phyloP scores from a whole-genome alignment of 2,888 invertebrate genomes.

The Drosophila quinaria region DNA sequence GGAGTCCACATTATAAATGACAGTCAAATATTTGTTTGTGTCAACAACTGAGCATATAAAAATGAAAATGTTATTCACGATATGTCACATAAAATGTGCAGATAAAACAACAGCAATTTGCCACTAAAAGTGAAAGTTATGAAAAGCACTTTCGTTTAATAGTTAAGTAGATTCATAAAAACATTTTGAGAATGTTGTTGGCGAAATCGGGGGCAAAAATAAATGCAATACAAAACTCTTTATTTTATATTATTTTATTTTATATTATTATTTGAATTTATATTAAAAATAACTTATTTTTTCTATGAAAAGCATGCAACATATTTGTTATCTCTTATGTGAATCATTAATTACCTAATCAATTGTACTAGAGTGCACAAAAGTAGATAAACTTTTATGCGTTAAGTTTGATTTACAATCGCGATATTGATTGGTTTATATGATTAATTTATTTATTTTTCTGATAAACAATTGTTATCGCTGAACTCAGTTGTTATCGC shows the following conservation, averaged over 20 bases:
- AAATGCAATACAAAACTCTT: no score
- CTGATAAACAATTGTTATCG: conserved; percentile 6
- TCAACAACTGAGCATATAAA: conserved; percentile 58
- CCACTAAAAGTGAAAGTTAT: conserved; percentile 11
- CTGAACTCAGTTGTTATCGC: not conserved
- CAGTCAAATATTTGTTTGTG: conserved; percentile 71
- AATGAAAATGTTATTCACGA: conserved; percentile 49
- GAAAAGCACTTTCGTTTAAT: conserved; percentile 20
- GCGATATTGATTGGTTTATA: conserved; percentile 4
- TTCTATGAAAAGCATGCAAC: not conserved
- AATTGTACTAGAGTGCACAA: not conserved
- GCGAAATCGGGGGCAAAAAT: not conserved
- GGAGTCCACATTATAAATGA: conserved; percentile 56
- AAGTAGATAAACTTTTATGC: not conserved
- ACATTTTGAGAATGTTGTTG: not conserved
- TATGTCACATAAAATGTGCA: conserved; percentile 36
- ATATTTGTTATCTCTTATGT: not conserved
- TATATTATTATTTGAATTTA: no score
- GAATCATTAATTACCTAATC: not conserved
- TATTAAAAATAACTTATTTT: not conserved
- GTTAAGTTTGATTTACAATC: not conserved
- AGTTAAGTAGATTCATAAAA: conserved; percentile 32
- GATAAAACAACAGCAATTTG: conserved; percentile 9
- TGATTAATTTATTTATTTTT: not conserved
- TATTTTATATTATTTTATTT: no score